Evolutionary conservation across 2,797 vertebrate species (phyloP).

Genomic region (Menidia menidia): DNA sequence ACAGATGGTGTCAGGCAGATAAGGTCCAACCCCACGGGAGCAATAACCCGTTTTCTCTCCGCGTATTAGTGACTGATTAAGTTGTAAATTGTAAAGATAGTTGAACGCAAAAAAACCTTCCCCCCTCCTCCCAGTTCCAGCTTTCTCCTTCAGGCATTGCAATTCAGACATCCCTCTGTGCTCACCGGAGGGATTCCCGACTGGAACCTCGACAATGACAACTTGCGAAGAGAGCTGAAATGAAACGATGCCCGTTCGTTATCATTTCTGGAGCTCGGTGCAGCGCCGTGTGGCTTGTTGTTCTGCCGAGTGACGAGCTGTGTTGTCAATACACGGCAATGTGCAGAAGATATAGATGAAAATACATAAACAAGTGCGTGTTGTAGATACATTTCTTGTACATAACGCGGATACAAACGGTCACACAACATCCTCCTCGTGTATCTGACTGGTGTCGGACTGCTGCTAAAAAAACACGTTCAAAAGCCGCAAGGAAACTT

Average conservation of each 20-base stretch:
- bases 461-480: conserved; percentile 8
- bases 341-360: background rate
- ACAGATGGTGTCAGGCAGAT: conserved; percentile 23
- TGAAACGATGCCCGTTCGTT: conserved; percentile 21
- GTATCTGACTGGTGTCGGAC: background rate
- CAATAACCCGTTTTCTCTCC: conserved; percentile 8
- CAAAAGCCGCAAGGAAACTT: conserved; percentile 46
- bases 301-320: conserved; percentile 25
- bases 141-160: background rate
- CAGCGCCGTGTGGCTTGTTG: conserved; percentile 1
- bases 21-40: background rate
- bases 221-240: conserved; percentile 32
- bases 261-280: background rate
- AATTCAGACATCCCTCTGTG: background rate
- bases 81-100: background rate
- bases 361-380: background rate
- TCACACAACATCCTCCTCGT: no score
- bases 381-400: background rate
- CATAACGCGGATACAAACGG: background rate
- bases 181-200: conserved; percentile 16
- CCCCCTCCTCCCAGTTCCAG: background rate
- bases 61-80: background rate
- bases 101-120: background rate
- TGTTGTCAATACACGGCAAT: conserved; percentile 15
- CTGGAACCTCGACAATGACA: conserved; percentile 29